Evolutionary conservation across 2,797 vertebrate genomes (phyloP), one percentile per base, ranked within the genome.

Genomic region (Phrynocephalus guinanensis): DNA sequence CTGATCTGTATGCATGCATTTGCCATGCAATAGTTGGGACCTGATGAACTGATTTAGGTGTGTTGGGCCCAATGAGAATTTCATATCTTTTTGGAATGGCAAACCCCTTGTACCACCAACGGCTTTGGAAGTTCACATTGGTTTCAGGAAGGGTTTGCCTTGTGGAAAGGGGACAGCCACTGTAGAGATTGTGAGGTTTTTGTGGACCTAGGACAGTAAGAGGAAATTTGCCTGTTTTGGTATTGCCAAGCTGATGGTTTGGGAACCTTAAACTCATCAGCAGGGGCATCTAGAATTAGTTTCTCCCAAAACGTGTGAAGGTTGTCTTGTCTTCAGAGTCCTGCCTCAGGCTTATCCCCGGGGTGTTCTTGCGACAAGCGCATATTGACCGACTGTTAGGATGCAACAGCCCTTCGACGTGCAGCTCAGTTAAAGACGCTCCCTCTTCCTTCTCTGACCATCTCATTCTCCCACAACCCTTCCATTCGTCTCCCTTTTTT

Each of bases 391-490:
- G 71, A 86, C 95, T 94, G 90, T 24, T 93, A 91, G 93, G 92
- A 88, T 84, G 89, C 78, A 82, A 91, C 70, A 90, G 91, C 2
- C 77, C 91, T 73, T 93, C 93, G 63, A 90, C 95, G 93, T 94
- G 91, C 95, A 93, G 96, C 50, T 90, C 95, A 95, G 96, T 97
- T 93, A 97, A 84, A 96, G 96, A 94, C 92, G 85, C 90, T 94
- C 95, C 96, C 95, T 96, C 95, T 97, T 95, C 96, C 95, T 95
- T 96, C 91, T 96, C 96, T 95, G 95, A 96, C 95, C 96, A 96
- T 93, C 95, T 87, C 96, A 97, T 95, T 95, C 92, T 94, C 92
- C 93, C 96, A 95, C 93, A 91, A 95, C 79, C 95, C 96, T 94
- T 94, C 94, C 96, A 96, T 96, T 93, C 87, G 79, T 95, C 93